Evolutionary conservation across 2,888 invertebrate species (phyloP).

Genomic region (Eurois occulta): DNA sequence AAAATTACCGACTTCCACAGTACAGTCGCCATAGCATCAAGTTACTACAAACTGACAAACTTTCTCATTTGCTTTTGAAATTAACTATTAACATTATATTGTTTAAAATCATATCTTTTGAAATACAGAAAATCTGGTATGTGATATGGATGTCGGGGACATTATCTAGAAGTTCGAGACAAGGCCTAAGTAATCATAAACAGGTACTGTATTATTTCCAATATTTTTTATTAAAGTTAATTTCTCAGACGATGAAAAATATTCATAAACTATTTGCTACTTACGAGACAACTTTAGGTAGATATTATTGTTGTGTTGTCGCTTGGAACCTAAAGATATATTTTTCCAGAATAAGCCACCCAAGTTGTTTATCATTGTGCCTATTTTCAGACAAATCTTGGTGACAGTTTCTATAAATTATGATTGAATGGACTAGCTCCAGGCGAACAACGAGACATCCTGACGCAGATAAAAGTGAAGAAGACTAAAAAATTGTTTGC

Average conservation of each 20-base stretch:
- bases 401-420: slow-evolving; percentile 43
- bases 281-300: neutral
- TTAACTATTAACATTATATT: too few relatives aligned
- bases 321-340: slow-evolving; percentile 1
- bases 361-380: slow-evolving; percentile 38
- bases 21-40: too few relatives aligned
- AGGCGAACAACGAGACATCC: slow-evolving; percentile 2
- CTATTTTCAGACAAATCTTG: slow-evolving; percentile 23
- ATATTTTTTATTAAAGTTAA: neutral
- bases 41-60: too few relatives aligned
- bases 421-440: slow-evolving; percentile 44
- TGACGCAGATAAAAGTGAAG: slow-evolving; percentile 27
- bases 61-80: too few relatives aligned
- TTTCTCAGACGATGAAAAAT: neutral
- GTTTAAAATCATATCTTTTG: too few relatives aligned
- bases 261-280: neutral
- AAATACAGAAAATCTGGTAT: neutral
- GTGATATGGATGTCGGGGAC: neutral
- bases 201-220: neutral
- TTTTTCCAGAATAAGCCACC: slow-evolving; percentile 10
- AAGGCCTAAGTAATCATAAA: neutral
- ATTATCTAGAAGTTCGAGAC: neutral
- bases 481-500: slow-evolving; percentile 17
- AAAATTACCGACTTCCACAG: too few relatives aligned
- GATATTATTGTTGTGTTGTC: neutral